Percentiles rank a stretch among this genome's conserved stretches.
Conservation (phyloP, 2,797 vertebrate genomes). For the Caiman crocodilus region DNA sequence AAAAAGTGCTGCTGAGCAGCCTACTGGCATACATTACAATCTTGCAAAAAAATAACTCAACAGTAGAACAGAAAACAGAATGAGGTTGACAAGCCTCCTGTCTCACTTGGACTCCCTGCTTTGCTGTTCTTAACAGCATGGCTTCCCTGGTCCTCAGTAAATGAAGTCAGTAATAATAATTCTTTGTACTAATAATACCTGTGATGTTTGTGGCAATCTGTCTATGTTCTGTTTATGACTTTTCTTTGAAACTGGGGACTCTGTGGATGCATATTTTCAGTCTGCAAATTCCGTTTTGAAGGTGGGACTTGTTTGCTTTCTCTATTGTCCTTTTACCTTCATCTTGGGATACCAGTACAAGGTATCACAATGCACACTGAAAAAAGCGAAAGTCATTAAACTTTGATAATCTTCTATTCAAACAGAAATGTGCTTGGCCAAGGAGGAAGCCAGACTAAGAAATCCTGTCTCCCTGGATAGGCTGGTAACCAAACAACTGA, state of each 20-base stretch:
- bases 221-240: constrained; percentile 2
- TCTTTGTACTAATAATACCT: constrained; percentile 33
- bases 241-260: background rate
- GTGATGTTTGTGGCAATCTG: background rate
- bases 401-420: constrained; percentile 55
- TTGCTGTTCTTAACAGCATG: background rate
- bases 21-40: background rate
- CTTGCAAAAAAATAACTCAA: background rate
- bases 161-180: background rate
- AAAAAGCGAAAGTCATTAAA: constrained; percentile 49
- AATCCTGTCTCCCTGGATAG: constrained; percentile 55
- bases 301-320: background rate
- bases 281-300: constrained; percentile 22
- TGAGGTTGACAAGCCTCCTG: background rate
- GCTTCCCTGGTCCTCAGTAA: background rate
- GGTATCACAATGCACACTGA: constrained; percentile 8
- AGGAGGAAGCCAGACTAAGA: constrained; percentile 35
- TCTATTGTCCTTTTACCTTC: constrained; percentile 22
- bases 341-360: constrained; percentile 50
- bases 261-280: background rate
- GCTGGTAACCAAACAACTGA: constrained; percentile 64
- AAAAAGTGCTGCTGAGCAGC: constrained; percentile 6
- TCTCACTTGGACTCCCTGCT: background rate
- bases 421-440: constrained; percentile 53
- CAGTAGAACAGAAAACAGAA: constrained; percentile 25